Conservation (phyloP, 1,140 invertebrate species). For the Drosophila pseudoobscura region DNA sequence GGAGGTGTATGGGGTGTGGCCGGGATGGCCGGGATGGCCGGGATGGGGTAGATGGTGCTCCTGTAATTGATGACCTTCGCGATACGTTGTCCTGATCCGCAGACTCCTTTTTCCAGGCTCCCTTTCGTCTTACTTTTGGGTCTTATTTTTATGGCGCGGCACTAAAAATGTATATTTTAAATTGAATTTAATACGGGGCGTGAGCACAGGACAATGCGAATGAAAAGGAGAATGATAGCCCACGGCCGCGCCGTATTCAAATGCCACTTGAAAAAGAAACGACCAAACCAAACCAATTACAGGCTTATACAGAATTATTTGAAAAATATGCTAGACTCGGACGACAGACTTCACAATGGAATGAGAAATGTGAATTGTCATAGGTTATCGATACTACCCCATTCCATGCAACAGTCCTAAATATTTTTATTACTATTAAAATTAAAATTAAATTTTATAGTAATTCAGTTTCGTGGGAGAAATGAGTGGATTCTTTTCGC, state of each 20-base stretch:
- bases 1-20: slow-evolving; percentile 23
- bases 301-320: slow-evolving; percentile 18
- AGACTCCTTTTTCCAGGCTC: slow-evolving; percentile 55
- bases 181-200: slow-evolving; percentile 80
- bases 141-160: slow-evolving; percentile 73
- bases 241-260: slow-evolving; percentile 65
- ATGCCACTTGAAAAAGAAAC: slow-evolving; percentile 64
- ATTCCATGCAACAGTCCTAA: no score
- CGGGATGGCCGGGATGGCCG: slow-evolving; percentile 32
- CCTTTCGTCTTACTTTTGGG: slow-evolving; percentile 30
- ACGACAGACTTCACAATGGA: no score
- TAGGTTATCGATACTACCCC: no score
- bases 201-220: slow-evolving; percentile 29
- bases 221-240: slow-evolving; percentile 8
- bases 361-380: no score
- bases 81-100: slow-evolving; percentile 66
- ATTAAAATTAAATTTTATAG: no score
- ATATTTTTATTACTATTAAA: no score
- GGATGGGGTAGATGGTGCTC: slow-evolving; percentile 56
- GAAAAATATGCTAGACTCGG: slow-evolving; percentile 21
- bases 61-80: slow-evolving; percentile 78
- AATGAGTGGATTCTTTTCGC: no score
- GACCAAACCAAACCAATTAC: slow-evolving; percentile 7
- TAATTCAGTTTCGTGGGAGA: no score
- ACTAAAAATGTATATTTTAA: slow-evolving; percentile 76